Conservation (phyloP, 2,888 invertebrate species). For the Parnassius smintheus region DNA sequence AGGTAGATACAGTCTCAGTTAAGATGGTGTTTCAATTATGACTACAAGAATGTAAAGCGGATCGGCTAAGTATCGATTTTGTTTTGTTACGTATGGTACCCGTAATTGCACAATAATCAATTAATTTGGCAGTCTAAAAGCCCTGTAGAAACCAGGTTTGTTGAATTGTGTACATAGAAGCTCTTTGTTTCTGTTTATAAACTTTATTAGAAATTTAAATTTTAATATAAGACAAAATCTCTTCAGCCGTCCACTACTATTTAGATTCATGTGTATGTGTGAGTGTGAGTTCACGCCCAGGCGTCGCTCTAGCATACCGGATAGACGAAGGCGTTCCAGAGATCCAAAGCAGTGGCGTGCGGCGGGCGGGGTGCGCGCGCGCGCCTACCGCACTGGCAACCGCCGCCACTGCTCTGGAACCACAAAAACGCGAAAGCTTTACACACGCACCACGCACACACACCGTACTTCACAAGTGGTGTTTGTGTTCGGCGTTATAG, state of each 20-base stretch:
- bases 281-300: slow-evolving; percentile 50
- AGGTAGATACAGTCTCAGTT: not conserved
- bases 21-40: not conserved
- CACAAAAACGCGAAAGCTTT: slow-evolving; percentile 75
- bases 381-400: slow-evolving; percentile 79
- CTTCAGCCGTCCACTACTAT: slow-evolving; percentile 11
- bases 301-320: slow-evolving; percentile 82
- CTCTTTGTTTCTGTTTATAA: not conserved
- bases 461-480: slow-evolving; percentile 39
- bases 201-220: not conserved
- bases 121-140: too few species aligned
- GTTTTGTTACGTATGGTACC: not conserved
- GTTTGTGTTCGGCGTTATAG: slow-evolving; percentile 24
- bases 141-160: too few species aligned
- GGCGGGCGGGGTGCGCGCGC: slow-evolving; percentile 84
- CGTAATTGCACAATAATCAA: not conserved
- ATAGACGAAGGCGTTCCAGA: slow-evolving; percentile 84
- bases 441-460: slow-evolving; percentile 50
- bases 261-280: slow-evolving; percentile 22
- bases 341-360: slow-evolving; percentile 85
- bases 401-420: slow-evolving; percentile 83
- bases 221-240: slow-evolving; percentile 1
- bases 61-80: not conserved
- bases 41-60: not conserved
- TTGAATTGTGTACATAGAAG: too few species aligned